Evolutionary conservation across 2,797 vertebrate genomes (phyloP), one percentile per base, ranked within the genome.

Genomic region (Gorsachius magnificus): DNA sequence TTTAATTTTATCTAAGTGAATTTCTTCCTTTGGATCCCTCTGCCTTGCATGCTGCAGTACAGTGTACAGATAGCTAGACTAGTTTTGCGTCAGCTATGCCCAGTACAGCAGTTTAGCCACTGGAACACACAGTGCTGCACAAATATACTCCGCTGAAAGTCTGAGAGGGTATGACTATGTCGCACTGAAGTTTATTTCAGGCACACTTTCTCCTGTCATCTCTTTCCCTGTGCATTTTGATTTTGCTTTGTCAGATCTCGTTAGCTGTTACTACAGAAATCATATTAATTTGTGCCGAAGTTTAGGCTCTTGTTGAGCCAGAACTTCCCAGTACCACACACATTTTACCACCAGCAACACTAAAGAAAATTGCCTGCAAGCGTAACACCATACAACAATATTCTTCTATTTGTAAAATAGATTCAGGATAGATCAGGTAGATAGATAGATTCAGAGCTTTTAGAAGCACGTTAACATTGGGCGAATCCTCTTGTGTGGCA

Each of bases 401-500:
- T 76, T 48, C 51, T 76, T 89, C 33, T 95, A 13, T 65, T 58
- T 81, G 50, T 78, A 86, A 80, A 89, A 12, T 64, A 79, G 56
- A 80, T 93, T 88, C 43, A 82, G 28, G 28, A 57, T 35, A 81
- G 36, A 65, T 50, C 36, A 76, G 61, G 58, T 33, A 33, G 56
- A 82, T 85, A 89, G 36, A 71, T 79, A 81, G 45, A 83, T 58
- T 79, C 35, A 28, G 51, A 86, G 24, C 46, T 81, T 95, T 95
- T 19, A 89, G 85, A 70, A 43, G n/a, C 45, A 9, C 90, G 25
- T 83, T 82, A 89, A 60, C 51, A 61, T 21, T 85, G 61, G 51
- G 36, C 92, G 41, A 86, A 91, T 68, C 69, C 63, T 78, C 96
- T 75, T 89, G 83, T 92, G 87, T 68, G 45, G 72, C 45, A 83